Conservation (phyloP, 2,113 vertebrate genomes). For the Bambusicola thoracicus region DNA sequence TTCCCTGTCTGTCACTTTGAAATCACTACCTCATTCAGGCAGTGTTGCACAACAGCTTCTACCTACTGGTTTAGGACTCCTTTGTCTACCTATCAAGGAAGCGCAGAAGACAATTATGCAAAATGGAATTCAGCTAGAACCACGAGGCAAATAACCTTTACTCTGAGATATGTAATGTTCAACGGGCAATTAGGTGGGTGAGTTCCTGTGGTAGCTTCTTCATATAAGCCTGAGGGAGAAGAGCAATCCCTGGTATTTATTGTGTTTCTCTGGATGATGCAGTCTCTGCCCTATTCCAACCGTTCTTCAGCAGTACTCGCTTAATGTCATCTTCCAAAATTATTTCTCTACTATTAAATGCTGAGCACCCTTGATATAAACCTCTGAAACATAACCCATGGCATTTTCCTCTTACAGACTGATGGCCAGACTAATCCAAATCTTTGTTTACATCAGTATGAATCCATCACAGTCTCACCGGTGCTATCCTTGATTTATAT, state of each 20-base stretch:
- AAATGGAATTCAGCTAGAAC: neutral
- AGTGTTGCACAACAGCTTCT: neutral
- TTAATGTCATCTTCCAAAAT: neutral
- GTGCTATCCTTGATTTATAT: slow-evolving; percentile 19
- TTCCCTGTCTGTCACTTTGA: neutral
- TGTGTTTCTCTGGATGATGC: neutral
- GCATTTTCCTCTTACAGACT: neutral
- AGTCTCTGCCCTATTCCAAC: neutral
- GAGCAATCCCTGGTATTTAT: neutral
- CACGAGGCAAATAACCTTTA: neutral
- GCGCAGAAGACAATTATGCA: neutral
- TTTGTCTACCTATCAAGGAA: neutral
- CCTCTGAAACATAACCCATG: neutral
- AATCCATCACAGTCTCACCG: neutral
- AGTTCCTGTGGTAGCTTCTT: neutral
- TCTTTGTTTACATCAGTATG: neutral
- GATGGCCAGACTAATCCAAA: neutral
- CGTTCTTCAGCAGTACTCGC: neutral
- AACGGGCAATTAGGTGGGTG: neutral
- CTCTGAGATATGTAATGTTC: neutral
- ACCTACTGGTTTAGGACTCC: neutral
- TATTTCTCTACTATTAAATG: neutral
- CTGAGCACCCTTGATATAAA: neutral
- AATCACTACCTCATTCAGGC: neutral
- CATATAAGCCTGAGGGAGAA: neutral